Base-by-base conservation (phyloP, 2,797 vertebrate genomes). In the Neostethus bicornis region DNA sequence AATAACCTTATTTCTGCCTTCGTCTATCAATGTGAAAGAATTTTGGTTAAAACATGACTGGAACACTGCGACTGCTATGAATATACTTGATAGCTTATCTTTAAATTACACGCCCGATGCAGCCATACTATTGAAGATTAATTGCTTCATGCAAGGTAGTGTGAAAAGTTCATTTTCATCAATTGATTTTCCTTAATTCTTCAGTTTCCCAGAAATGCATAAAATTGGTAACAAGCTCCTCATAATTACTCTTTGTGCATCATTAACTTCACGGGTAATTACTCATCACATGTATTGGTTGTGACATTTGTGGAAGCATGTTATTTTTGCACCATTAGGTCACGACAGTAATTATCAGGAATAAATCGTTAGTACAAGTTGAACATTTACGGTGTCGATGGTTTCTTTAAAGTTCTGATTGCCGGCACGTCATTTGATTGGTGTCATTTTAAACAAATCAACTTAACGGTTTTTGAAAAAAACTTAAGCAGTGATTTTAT, bases 61-160 rank as follows among this genome's bases (percentile, higher is more conserved):
- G 81, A 81, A 79, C 72, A 80, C 70, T 66, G 75, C 85, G 81
- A 88, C 89, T 89, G 85, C 66, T 77, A 75, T 86, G 81, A 85
- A 85, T 86, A 84, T 87, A 89, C 88, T 82, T 87, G 77, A 85
- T 83, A 84, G 73, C 82, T 88, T 90, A 89, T 88, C 86, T 88
- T 81, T 84, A 83, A 82, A 87, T 86, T 84, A 77, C 81, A 89
- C 84, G 79, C 72, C 77, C 79, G 75, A 66, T 68, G 69, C 80
- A 70, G 73, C 70, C 65, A 76, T 78, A 68, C 73, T 68, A 75
- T 73, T 85, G 67, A 80, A 84, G 86, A 90, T 85, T 81, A 84
- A 90, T 89, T 81, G 77, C 82, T 75, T 84, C 75, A 80, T 81
- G 70, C 65, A 68, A 85, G 83, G 79, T 87, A 80, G 87, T 87